Evolutionary conservation across 2,797 vertebrate genomes (phyloP).

Genomic region (Nyctibius grandis): DNA sequence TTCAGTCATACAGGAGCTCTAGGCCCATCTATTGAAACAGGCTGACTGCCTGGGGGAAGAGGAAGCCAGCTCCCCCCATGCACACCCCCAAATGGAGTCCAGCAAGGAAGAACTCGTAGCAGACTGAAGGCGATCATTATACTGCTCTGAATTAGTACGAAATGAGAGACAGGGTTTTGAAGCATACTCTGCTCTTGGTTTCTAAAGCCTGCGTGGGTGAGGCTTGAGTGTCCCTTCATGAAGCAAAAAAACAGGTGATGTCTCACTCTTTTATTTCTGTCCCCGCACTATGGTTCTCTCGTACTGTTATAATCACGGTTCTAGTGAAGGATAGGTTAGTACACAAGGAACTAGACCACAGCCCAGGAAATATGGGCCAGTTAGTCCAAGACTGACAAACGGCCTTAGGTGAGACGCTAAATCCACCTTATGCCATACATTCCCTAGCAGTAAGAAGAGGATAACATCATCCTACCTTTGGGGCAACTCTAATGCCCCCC

Average conservation of each 20-base stretch:
- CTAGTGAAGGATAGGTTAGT: background rate
- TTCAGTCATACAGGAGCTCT: conserved; percentile 44
- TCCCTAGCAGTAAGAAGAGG: background rate
- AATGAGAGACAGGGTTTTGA: background rate
- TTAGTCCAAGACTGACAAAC: background rate
- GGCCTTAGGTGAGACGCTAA: background rate
- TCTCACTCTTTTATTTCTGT: background rate
- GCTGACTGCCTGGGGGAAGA: background rate
- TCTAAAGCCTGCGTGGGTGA: background rate
- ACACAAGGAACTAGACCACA: background rate
- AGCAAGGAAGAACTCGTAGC: background rate
- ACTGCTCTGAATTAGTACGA: conserved; percentile 10
- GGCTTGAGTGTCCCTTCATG: background rate
- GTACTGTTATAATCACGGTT: background rate
- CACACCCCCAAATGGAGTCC: background rate
- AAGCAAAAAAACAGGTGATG: background rate
- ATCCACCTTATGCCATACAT: background rate
- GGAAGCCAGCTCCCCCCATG: background rate
- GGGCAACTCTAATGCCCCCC: background rate
- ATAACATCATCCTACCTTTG: background rate
- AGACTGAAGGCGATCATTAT: background rate
- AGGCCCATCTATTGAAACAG: conserved; percentile 24
- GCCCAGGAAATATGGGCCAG: background rate
- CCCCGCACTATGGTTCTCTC: background rate
- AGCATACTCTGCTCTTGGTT: background rate